Percentiles rank a stretch among this genome's conserved stretches.
These are phyloP conservation scores for Noctua fimbriata DNA, from an alignment of 2,888 invertebrate species.

Conservation along the genomic window DNA sequence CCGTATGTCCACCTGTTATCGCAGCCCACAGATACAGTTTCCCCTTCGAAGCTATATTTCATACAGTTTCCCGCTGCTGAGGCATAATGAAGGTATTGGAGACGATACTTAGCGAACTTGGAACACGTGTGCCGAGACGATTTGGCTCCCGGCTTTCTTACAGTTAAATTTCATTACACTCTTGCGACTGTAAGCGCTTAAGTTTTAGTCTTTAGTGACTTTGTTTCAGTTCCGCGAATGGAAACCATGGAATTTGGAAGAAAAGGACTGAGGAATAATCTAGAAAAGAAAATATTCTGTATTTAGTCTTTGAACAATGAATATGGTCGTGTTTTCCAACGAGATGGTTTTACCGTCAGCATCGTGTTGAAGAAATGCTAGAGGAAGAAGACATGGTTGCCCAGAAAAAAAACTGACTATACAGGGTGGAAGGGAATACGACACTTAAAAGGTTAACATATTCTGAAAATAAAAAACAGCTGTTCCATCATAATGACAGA, in stretches of 20 bases:
- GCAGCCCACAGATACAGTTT: slow-evolving; percentile 73
- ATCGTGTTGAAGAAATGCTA: too few relatives aligned
- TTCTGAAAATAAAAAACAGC: too few relatives aligned
- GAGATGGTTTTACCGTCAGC: too few relatives aligned
- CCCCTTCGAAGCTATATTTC: slow-evolving; percentile 80
- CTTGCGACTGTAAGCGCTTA: slow-evolving; percentile 25
- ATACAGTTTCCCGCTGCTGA: slow-evolving; percentile 73
- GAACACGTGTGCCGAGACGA: slow-evolving; percentile 68
- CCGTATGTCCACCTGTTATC: slow-evolving; percentile 74
- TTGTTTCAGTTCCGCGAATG: slow-evolving; percentile 25
- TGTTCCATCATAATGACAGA: too few relatives aligned
- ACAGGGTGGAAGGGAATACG: too few relatives aligned
- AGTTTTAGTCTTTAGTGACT: slow-evolving; percentile 49
- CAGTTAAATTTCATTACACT: slow-evolving; percentile 55
- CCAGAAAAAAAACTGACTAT: too few relatives aligned
- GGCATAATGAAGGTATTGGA: slow-evolving; percentile 79
- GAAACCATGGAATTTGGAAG: not conserved
- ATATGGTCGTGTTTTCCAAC: not conserved
- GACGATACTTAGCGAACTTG: slow-evolving; percentile 64
- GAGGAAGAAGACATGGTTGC: too few relatives aligned
- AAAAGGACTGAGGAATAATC: not conserved
- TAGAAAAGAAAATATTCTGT: not conserved
- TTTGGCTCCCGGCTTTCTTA: slow-evolving; percentile 46
- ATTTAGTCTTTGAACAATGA: not conserved
- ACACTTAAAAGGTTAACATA: too few relatives aligned